Evolutionary conservation across 2,888 invertebrate genomes (phyloP), one percentile per base, ranked within the genome.

Genomic region (Ormyrus pomaceus): DNA sequence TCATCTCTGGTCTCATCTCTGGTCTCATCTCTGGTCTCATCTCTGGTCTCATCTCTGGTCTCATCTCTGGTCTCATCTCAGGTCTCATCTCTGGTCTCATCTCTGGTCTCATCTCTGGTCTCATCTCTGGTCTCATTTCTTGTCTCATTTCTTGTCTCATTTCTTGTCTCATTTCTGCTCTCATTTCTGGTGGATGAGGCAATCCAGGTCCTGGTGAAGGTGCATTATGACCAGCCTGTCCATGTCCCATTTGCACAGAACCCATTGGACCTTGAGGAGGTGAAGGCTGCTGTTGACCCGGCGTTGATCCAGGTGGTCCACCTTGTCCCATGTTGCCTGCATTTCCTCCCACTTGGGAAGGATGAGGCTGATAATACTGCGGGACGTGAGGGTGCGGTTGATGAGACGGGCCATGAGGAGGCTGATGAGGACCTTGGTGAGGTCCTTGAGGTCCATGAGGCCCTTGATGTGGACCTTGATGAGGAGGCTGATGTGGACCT

Each of bases 301-400:
- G 73, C 9, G 53, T 13, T 50, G 80, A 80, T 0, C 86, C 86
- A 62, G 84, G 85, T 46, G 88, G 88, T 62, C 87, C 88, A 0
- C 87, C 84, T 62, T 87, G 82, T 77, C 82, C 82, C 77, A 82
- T 82, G 77, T 10, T 77, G 51, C 77, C 62, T 50, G 79, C 70
- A 74, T 62, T 79, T 46, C 70, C 82, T n/a, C 79, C 79, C 0
- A 79, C 81, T 82, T 82, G 82, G 8, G 82, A 74, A 66, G 82
- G 82, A 66, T 82, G 82, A 45, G 78, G 81, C 64, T 81, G 81
- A 77, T 82, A 82, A 82, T 82, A 82, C 79, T 90, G 90, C 0
- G 89, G 87, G 82, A 89, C 90, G 2, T 89, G 86, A 46, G 74
- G 51, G 51, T 82, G 82, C 9, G 89, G 82, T 84, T 90, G 90